Evolutionary conservation across 2,888 invertebrate species (phyloP), one percentile per base, ranked within the genome.

Genomic region (Argynnis bischoffii): DNA sequence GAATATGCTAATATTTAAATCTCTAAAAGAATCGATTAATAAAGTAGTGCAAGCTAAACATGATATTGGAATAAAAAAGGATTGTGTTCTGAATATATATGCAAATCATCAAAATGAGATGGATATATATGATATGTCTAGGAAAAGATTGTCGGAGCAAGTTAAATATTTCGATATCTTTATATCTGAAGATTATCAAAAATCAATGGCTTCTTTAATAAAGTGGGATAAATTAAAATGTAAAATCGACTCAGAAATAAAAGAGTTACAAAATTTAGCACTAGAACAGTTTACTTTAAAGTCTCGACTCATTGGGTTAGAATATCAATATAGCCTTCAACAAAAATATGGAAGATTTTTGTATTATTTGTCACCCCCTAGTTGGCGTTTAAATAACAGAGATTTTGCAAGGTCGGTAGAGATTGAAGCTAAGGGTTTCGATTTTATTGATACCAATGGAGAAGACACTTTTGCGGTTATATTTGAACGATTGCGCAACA

Each of bases 271-370:
- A 77, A 78, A 84, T 72, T 78, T 94, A 26, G 92, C 93, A 0
- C 76, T 76, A 64, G 77, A 86, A 74, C 81, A 82, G 64, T 91
- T 90, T 70, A 81, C 81, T 18, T 82, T 84, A 35, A 85, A 79
- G 54, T 89, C 92, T n/a, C 84, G 81, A 71, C 86, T 95, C 26
- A 93, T 95, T 69, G 92, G 93, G 31, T 87, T 95, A 66, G 95
- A 95, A 76, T 95, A 95, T 76, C 92, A 91, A 72, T 95, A 95
- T 92, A 82, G 93, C 60, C 85, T 93, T 56, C 94, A 94, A 67
- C 95, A 94, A 79, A 94, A 94, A 82, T 95, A 95, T 81, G 95
- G 95, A 64, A 92, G 94, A 75, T 95, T 95, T 85, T 85, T 96
- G n/a, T 95, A 94, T 80, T 93, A 94, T 76, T 83, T 95, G n/a